Evolutionary conservation across 2,888 invertebrate species (phyloP).

Genomic region (Papilio elwesi): DNA sequence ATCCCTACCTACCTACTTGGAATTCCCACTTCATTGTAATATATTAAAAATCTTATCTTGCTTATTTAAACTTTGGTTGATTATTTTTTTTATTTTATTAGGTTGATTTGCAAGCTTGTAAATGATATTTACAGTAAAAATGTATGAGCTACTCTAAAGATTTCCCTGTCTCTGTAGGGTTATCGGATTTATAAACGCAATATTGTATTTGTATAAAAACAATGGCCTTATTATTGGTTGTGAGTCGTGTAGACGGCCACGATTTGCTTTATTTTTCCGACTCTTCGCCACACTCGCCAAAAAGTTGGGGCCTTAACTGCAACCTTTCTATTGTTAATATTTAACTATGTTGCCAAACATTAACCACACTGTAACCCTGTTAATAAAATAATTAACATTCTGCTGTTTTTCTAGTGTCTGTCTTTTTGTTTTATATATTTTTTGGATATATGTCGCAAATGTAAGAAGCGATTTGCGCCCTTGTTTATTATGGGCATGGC

Average conservation of each 20-base stretch:
- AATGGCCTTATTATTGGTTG: conserved; percentile 83
- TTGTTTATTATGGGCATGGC: too few relatives aligned
- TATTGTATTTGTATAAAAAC: conserved; percentile 84
- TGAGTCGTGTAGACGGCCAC: conserved; percentile 63
- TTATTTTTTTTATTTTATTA: background rate
- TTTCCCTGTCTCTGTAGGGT: conserved; percentile 65
- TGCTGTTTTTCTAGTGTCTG: too few relatives aligned
- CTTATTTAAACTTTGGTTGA: background rate
- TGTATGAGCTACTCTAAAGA: conserved; percentile 54
- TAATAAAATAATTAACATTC: background rate
- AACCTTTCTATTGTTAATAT: conserved; percentile 44
- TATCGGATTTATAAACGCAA: conserved; percentile 84
- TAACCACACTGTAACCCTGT: conserved; percentile 9
- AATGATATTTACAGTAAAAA: background rate
- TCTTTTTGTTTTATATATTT: too few relatives aligned
- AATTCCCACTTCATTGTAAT: too few relatives aligned
- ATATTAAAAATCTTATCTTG: background rate
- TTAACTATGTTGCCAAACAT: conserved; percentile 22
- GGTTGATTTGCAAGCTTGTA: background rate
- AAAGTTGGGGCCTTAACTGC: conserved; percentile 58
- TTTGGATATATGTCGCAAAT: too few relatives aligned
- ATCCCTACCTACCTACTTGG: too few relatives aligned
- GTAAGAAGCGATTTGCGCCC: too few relatives aligned
- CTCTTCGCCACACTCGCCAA: conserved; percentile 55
- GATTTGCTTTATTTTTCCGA: conserved; percentile 63